Base-by-base conservation (phyloP, 2,113 vertebrate genomes). In the Pterocles burchelli region DNA sequence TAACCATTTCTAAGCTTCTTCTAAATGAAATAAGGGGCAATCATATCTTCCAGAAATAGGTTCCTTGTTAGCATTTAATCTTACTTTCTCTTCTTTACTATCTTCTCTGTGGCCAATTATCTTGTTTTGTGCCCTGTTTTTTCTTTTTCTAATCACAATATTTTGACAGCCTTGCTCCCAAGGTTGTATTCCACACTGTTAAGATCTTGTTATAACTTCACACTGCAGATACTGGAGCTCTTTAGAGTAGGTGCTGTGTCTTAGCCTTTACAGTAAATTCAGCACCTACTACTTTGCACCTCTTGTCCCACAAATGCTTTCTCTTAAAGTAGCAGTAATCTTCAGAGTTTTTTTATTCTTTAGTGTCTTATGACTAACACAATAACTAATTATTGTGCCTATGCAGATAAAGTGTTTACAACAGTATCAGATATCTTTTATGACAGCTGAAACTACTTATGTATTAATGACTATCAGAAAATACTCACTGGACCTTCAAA, bases 401-500 rank as follows among this genome's bases (percentile, higher is more conserved):
- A 29, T 76, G 16, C 17, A 79, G 9, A 5, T 59, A 38, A 86
- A 24, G 3, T 29, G 90, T 88, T 55, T 82, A 46, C 33, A 72
- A n/a, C 11, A 52, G 15, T 79, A 57, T 91, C 70, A 68, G 11
- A 57, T 52, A 55, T 13, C 49, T 43, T 22, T 26, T 38, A 66
- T 74, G 70, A 54, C 6, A 87, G 7, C 4, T 46, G 76, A 79
- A 75, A 19, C 7, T 55, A 51, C 38, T 66, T 63, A 51, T 15
- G 2, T 17, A 29, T 67, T 67, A 83, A 41, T 34, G 18, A 68
- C 67, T 89, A 67, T 84, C 38, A 86, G 45, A 62, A 86, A 87
- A 90, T 61, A 57, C 33, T 71, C 43, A 29, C 5, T 78, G 63
- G 51, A 84, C 29, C 4, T 86, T 86, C 49, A 95, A 86, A 90